phyloP scores from a whole-genome alignment of 2,113 vertebrate genomes.

The Lycocorax pyrrhopterus region DNA sequence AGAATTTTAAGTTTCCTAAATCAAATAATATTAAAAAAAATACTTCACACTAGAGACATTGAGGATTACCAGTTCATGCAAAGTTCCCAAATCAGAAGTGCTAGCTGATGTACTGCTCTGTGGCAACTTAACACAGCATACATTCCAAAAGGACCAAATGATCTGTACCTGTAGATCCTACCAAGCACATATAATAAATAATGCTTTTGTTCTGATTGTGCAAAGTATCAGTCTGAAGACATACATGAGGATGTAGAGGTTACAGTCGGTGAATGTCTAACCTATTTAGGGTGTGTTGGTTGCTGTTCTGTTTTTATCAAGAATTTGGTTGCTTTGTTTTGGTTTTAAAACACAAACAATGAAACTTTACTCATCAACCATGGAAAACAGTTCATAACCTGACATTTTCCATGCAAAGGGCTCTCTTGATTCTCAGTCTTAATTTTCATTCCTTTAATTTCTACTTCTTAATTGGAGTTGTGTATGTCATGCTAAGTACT shows the following conservation, averaged over 20 bases:
- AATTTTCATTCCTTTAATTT: neutral
- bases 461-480: neutral
- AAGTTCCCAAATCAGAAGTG: neutral
- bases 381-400: neutral
- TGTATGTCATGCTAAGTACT: neutral
- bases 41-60: neutral
- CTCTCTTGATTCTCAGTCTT: neutral
- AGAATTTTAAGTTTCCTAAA: neutral
- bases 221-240: neutral
- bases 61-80: neutral
- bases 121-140: neutral
- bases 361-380: neutral
- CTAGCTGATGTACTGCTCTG: neutral
- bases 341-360: neutral
- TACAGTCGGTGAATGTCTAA: fast-evolving
- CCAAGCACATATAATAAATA: neutral
- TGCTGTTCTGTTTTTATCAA: neutral
- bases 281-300: neutral
- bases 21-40: neutral
- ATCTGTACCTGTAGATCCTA: neutral
- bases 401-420: neutral
- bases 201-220: neutral
- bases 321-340: neutral
- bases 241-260: neutral
- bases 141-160: neutral